Conservation (phyloP, 2,113 vertebrate species). For the Oryzias curvinotus region DNA sequence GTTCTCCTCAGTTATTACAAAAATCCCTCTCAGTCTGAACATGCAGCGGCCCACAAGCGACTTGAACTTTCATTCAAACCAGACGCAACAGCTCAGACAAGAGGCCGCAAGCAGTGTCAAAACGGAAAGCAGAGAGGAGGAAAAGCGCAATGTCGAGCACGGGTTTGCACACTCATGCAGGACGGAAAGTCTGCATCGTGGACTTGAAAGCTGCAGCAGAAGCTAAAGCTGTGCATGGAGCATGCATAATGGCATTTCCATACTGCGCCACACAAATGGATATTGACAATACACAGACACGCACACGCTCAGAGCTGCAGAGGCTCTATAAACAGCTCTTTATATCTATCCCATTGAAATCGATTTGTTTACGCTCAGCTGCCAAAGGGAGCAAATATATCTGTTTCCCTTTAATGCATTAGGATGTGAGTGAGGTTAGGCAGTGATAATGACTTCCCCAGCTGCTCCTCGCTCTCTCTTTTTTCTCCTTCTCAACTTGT, state of each 20-base stretch:
- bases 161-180: conserved; percentile 13
- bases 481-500: conserved; percentile 44
- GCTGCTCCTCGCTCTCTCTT: conserved; percentile 54
- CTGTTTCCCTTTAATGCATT: conserved; percentile 73
- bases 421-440: conserved; percentile 67
- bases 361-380: conserved; percentile 68
- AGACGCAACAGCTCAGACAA: conserved; percentile 46
- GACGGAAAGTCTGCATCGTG: conserved; percentile 24
- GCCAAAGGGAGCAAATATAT: conserved; percentile 72
- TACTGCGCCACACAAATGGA: conserved; percentile 57
- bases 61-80: conserved; percentile 53
- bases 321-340: conserved; percentile 66
- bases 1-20: conserved; percentile 57
- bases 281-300: conserved; percentile 47
- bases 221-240: conserved; percentile 51
- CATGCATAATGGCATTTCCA: conserved; percentile 68
- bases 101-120: conserved; percentile 34
- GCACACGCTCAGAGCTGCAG: conserved; percentile 33
- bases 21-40: conserved; percentile 62
- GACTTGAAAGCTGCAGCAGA: conserved; percentile 56
- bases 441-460: conserved; percentile 76
- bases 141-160: conserved; percentile 17
- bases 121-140: conserved; percentile 10
- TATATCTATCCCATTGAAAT: conserved; percentile 66
- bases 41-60: conserved; percentile 24